Percentiles rank a stretch among this genome's conserved stretches.
Evolutionary conservation across 2,113 vertebrate genomes (phyloP).

Genomic region (Ophiodon elongatus): DNA sequence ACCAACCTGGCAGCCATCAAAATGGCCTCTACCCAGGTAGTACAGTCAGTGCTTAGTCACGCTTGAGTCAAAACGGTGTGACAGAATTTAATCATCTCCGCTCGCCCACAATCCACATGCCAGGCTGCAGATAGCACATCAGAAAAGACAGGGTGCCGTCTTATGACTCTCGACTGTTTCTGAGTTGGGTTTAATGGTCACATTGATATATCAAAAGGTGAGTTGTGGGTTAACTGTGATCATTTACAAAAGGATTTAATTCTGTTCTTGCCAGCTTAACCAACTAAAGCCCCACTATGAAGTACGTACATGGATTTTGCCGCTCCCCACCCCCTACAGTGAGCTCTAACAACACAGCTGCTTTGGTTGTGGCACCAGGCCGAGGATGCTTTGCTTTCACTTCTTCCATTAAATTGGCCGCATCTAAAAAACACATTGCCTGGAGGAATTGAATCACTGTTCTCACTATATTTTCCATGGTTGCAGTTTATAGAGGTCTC

Average conservation of each 20-base stretch:
- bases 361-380: conserved; percentile 25
- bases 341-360: conserved; percentile 64
- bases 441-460: conserved; percentile 33
- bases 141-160: conserved; percentile 20
- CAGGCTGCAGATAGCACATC: conserved; percentile 48
- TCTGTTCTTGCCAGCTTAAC: conserved; percentile 29
- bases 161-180: conserved; percentile 15
- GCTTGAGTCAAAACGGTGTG: conserved; percentile 72
- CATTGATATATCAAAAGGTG: conserved; percentile 1
- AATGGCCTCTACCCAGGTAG: conserved; percentile 74
- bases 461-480: conserved; percentile 26
- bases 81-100: conserved; percentile 65
- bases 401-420: conserved; percentile 47
- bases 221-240: conserved; percentile 35
- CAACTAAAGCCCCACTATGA: conserved; percentile 48
- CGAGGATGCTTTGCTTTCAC: conserved; percentile 31
- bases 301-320: conserved; percentile 46
- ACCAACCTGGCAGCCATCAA: conserved; percentile 63
- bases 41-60: conserved; percentile 71
- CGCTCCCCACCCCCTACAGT: conserved; percentile 27
- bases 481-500: conserved; percentile 24
- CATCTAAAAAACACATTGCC: conserved; percentile 38
- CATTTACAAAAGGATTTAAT: conserved; percentile 18
- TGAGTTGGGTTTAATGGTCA: conserved; percentile 8
- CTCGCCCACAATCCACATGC: conserved; percentile 74